Conservation (phyloP, 2,888 invertebrate species). For the Salticus scenicus region DNA sequence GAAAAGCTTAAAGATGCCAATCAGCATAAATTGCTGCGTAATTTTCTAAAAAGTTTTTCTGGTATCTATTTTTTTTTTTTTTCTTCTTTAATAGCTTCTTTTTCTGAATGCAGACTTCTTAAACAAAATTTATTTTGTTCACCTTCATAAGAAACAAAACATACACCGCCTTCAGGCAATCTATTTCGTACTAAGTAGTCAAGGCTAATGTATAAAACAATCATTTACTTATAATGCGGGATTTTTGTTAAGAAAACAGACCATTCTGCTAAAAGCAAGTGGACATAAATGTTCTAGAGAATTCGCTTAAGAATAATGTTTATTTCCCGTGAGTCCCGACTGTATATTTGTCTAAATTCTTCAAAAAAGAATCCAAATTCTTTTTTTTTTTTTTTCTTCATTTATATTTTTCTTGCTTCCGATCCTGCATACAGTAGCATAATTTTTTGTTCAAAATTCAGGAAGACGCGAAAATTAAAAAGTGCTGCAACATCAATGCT, state of each 20-base stretch:
- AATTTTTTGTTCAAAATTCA: constrained; percentile 53
- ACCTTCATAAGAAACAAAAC: constrained; percentile 34
- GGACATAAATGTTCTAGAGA: constrained; percentile 61
- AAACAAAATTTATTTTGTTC: constrained; percentile 19
- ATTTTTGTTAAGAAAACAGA: constrained; percentile 48
- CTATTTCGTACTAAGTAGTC: constrained; percentile 65
- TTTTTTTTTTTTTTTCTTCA: neutral
- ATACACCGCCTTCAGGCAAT: constrained; percentile 51
- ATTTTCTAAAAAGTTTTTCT: neutral
- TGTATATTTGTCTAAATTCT: constrained; percentile 64
- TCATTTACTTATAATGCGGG: constrained; percentile 66
- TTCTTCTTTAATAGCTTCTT: neutral
- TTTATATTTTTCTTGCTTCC: neutral
- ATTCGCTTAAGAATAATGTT: constrained; percentile 67
- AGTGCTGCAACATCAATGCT: constrained; percentile 32
- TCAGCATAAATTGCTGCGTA: neutral
- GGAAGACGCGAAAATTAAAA: constrained; percentile 46
- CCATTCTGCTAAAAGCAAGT: constrained; percentile 65
- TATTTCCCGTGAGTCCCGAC: constrained; percentile 60
- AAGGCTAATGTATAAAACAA: constrained; percentile 68
- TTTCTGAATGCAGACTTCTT: neutral
- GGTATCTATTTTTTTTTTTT: neutral
- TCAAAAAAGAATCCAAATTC: constrained; percentile 11
- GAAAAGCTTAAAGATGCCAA: neutral
- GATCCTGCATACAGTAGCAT: constrained; percentile 25